Conservation (phyloP, 2,888 invertebrate genomes). For the Pristionchus fissidentatus region DNA sequence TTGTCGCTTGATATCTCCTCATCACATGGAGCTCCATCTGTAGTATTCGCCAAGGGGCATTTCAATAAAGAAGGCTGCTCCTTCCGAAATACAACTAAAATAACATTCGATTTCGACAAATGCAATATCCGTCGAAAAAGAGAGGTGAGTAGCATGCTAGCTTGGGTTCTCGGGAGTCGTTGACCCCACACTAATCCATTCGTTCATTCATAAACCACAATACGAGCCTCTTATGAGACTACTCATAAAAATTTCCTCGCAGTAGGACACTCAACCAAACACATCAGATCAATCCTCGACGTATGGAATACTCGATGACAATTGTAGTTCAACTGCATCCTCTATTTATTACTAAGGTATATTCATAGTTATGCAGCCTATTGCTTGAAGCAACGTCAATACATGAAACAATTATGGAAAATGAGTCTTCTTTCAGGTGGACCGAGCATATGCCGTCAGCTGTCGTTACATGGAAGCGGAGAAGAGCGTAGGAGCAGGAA, state of each 20-base stretch:
- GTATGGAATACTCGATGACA: constrained; percentile 72
- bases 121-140: constrained; percentile 72
- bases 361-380: too few relatives aligned
- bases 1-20: constrained; percentile 65
- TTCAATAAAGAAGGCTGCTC: constrained; percentile 67
- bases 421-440: constrained; percentile 59
- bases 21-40: constrained; percentile 62
- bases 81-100: constrained; percentile 62
- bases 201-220: not conserved
- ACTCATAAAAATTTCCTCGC: not conserved
- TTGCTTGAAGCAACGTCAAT: too few relatives aligned
- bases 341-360: constrained; percentile 64
- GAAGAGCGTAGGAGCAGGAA: constrained; percentile 66
- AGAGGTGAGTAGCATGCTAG: constrained; percentile 59
- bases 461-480: constrained; percentile 73
- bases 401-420: too few relatives aligned
- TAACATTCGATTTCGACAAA: constrained; percentile 69
- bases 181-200: constrained; percentile 43
- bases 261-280: not conserved
- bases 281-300: constrained; percentile 69
- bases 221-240: not conserved
- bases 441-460: constrained; percentile 72
- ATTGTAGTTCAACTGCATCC: constrained; percentile 75
- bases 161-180: not conserved
- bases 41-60: constrained; percentile 72